Evolutionary conservation across 1,140 invertebrate species (phyloP).

Genomic region (Pseudoatta argentina): DNA sequence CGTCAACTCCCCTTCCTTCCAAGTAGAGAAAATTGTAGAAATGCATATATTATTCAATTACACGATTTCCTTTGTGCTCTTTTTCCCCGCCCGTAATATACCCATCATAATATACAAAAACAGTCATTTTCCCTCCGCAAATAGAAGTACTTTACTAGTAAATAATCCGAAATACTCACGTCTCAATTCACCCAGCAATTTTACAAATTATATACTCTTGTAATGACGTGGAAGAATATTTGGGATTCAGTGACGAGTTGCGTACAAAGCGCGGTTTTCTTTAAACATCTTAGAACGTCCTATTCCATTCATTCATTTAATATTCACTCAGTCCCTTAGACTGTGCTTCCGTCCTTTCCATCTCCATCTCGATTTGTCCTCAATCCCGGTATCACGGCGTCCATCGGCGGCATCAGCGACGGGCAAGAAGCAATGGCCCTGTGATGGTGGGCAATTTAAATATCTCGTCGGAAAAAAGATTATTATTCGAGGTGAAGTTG

Average conservation of each 20-base stretch:
- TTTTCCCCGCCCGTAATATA: conserved; percentile 9
- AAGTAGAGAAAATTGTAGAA: conserved; percentile 34
- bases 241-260: conserved; percentile 51
- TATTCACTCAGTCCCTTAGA: conserved; percentile 76
- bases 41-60: conserved; percentile 51
- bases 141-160: conserved; percentile 35
- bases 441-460: conserved; percentile 76
- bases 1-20: not conserved
- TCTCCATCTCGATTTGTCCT: conserved; percentile 66
- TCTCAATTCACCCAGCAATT: conserved; percentile 18
- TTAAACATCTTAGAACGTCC: conserved; percentile 55
- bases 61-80: conserved; percentile 14
- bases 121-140: conserved; percentile 19
- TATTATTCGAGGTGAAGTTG: conserved; percentile 76
- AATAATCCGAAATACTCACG: conserved; percentile 41
- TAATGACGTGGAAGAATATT: conserved; percentile 37
- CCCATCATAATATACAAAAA: conserved; percentile 30
- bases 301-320: conserved; percentile 66
- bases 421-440: conserved; percentile 68
- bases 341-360: conserved; percentile 35
- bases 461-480: conserved; percentile 74
- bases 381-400: conserved; percentile 64
- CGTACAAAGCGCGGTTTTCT: conserved; percentile 29
- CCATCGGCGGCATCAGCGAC: conserved; percentile 56
- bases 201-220: conserved; percentile 51